Percentiles rank a stretch among this genome's conserved stretches.
phyloP scores from a whole-genome alignment of 2,113 vertebrate species.

The Hemiprocne comata region DNA sequence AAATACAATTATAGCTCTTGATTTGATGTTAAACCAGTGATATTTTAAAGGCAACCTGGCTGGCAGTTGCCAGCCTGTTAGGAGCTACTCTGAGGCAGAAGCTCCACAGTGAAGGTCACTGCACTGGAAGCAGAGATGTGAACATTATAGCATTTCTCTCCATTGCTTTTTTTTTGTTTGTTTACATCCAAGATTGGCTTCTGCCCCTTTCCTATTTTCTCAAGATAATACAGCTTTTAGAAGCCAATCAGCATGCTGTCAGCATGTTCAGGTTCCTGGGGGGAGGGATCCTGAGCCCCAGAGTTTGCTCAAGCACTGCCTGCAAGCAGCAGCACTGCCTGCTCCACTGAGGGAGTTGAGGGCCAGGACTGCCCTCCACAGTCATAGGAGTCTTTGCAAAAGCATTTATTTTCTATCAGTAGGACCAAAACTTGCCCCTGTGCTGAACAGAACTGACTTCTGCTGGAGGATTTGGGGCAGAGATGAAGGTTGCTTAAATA shows the following conservation, averaged over 20 bases:
- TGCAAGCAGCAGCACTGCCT: not conserved
- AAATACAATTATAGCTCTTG: conserved; percentile 66
- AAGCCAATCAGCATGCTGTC: not conserved
- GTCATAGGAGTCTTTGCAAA: not conserved
- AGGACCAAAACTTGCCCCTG: not conserved
- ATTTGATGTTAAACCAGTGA: conserved; percentile 75
- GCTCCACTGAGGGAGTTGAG: not conserved
- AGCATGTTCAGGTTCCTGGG: not conserved
- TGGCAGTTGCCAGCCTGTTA: conserved; percentile 63
- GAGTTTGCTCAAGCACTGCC: not conserved
- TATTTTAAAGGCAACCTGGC: conserved; percentile 69
- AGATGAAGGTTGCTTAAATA: not conserved
- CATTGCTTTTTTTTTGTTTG: not conserved
- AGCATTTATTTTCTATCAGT: not conserved
- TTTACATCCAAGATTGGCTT: not conserved
- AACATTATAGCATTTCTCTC: conserved; percentile 6
- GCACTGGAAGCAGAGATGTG: not conserved
- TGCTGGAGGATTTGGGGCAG: not conserved
- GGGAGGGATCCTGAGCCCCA: not conserved
- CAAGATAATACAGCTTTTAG: not conserved
- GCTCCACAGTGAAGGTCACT: conserved; percentile 69
- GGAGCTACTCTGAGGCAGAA: conserved; percentile 30
- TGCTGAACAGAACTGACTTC: not conserved
- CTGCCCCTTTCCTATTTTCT: not conserved
- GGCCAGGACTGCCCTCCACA: not conserved